Evolutionary conservation across 2,113 vertebrate genomes (phyloP), one percentile per base, ranked within the genome.

Genomic region (Muntiacus reevesi): DNA sequence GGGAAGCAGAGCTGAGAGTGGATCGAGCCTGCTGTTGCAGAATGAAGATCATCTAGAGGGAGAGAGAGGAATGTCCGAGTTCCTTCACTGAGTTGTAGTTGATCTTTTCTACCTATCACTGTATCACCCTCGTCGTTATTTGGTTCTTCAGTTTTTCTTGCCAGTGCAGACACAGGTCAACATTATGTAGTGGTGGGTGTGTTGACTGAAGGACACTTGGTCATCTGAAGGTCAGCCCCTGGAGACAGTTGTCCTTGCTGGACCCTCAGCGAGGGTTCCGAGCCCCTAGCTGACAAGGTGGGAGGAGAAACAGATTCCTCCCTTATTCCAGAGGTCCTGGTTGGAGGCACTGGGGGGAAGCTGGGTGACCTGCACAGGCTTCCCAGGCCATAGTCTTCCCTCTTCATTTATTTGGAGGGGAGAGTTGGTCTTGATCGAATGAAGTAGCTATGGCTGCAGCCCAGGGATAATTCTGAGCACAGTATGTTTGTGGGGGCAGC

Each of bases 211-310:
- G 81, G 90, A 47, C 25, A 13, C 6, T 45, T 54, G 28, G 45
- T 92, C 47, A 16, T n/a, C 47, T 10, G 45, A 71, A 89, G 40
- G 16, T 55, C 50, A 45, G 62, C 91, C 50, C 52, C 1, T 0
- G 5, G 54, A 59, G 62, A 71, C 30, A 33, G 54, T 36, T 17
- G 15, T 23, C 36, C 21, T 45, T 28, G 45, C 50, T 57, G 94
- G 52, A 33, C 21, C 5, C 21, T 17, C 25, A 4, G 10, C 0
- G 23, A n/a, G 21, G 1, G 0, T 82, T 36, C 57, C 8, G 2
- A 52, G 40, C 2, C 5, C 36, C 23, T 7, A 7, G 54, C 36
- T 74, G 78, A 59, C 21, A 7, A 60, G 52, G 0, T 1, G 5
- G 40, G 40, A 36, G 40, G 60, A 71, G n/a, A 10, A 27, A 1